These are phyloP conservation scores for Drosophila robusta DNA, from an alignment of 2,888 invertebrate genomes.

Conservation along the genomic window DNA sequence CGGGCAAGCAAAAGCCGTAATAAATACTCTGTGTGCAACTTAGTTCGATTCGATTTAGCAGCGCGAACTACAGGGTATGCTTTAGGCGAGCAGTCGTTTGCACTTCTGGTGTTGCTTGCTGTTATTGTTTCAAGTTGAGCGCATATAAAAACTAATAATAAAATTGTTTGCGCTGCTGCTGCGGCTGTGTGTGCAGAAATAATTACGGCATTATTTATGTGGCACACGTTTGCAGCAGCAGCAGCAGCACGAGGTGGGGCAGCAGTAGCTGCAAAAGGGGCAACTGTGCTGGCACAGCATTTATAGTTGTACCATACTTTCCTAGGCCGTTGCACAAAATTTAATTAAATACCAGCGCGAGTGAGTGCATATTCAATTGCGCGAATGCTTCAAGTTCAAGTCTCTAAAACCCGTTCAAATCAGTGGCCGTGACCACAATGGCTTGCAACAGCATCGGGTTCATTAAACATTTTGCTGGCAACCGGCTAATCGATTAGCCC, in stretches of 20 bases:
- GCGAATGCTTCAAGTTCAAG: not conserved
- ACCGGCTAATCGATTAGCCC: slow-evolving; percentile 65
- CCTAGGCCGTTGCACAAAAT: slow-evolving; percentile 38
- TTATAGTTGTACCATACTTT: slow-evolving; percentile 59
- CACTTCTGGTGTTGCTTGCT: slow-evolving; percentile 11
- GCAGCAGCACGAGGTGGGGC: slow-evolving; percentile 3
- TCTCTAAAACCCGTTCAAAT: slow-evolving; percentile 37
- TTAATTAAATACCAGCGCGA: slow-evolving; percentile 56
- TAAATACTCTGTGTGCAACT: too few relatives aligned
- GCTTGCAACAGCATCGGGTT: slow-evolving; percentile 21
- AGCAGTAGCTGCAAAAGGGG: slow-evolving; percentile 7
- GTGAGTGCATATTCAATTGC: slow-evolving; percentile 35
- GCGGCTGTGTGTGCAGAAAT: slow-evolving; percentile 61
- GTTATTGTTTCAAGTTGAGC: slow-evolving; percentile 30
- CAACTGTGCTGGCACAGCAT: slow-evolving; percentile 5
- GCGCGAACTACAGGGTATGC: slow-evolving; percentile 2
- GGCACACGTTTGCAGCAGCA: slow-evolving; percentile 58
- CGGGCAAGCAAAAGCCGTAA: too few relatives aligned
- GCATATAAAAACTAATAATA: slow-evolving; percentile 67
- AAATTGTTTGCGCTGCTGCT: slow-evolving; percentile 67
- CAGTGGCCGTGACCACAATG: slow-evolving; percentile 18
- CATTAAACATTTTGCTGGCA: slow-evolving; percentile 39
- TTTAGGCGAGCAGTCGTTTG: not conserved
- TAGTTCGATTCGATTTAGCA: too few relatives aligned
- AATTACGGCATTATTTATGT: slow-evolving; percentile 77